These are phyloP conservation scores for Chelonus insularis DNA, from an alignment of 1,140 invertebrate genomes.

Conservation along the genomic window DNA sequence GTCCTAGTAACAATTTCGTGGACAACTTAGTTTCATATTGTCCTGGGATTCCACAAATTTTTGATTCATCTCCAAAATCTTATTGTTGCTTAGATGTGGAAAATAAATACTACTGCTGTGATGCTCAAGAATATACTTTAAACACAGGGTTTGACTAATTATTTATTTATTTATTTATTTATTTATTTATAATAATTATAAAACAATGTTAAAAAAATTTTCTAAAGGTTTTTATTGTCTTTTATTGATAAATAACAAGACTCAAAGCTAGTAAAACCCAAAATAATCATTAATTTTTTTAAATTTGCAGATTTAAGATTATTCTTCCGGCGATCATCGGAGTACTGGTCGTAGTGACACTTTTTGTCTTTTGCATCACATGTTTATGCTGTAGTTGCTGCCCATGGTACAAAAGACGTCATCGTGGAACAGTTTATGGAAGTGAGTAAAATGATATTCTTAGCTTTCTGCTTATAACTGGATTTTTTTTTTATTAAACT, in stretches of 20 bases:
- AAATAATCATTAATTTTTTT: slow-evolving; percentile 1
- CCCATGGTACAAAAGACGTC: slow-evolving; percentile 47
- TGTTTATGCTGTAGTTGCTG: slow-evolving; percentile 51
- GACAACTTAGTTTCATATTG: slow-evolving; percentile 10
- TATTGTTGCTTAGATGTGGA: slow-evolving; percentile 32
- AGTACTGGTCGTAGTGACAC: slow-evolving; percentile 18
- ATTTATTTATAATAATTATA: too few species aligned
- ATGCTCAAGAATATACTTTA: slow-evolving; percentile 24
- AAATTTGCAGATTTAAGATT: slow-evolving; percentile 35
- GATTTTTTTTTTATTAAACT: neutral
- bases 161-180: neutral
- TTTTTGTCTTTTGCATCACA: slow-evolving; percentile 42
- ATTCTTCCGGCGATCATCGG: slow-evolving; percentile 29
- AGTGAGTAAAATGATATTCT: slow-evolving; percentile 33
- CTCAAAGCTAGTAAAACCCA: neutral
- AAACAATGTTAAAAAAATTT: too few species aligned
- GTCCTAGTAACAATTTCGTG: too few species aligned
- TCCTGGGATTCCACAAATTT: slow-evolving; percentile 9
- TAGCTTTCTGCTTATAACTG: neutral
- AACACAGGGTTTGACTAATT: slow-evolving; percentile 29
- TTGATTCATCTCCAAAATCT: neutral
- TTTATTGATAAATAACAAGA: too few species aligned
- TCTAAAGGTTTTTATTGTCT: too few species aligned
- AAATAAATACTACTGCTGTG: slow-evolving; percentile 31
- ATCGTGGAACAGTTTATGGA: slow-evolving; percentile 48